These are phyloP conservation scores for Hyles vespertilio DNA, from an alignment of 1,140 invertebrate species.

Conservation along the genomic window DNA sequence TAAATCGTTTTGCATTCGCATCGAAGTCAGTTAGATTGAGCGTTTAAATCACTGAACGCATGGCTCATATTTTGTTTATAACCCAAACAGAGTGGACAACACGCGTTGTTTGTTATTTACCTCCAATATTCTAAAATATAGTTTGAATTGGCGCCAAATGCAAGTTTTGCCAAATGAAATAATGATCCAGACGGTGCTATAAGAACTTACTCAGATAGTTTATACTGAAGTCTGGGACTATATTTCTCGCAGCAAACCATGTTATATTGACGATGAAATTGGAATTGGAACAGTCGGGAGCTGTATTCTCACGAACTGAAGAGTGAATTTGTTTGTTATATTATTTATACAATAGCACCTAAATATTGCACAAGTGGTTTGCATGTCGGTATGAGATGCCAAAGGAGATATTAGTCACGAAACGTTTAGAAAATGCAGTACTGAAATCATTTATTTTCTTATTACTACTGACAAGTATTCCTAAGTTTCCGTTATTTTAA, in stretches of 20 bases:
- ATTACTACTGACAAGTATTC: too few relatives aligned
- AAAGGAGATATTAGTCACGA: conserved; percentile 19
- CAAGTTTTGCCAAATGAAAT: conserved; percentile 64
- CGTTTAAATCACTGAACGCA: neutral
- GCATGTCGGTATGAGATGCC: conserved; percentile 12
- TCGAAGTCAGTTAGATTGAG: too few relatives aligned
- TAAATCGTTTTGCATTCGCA: too few relatives aligned
- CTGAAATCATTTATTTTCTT: conserved; percentile 4
- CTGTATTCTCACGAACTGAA: too few relatives aligned
- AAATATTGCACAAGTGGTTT: conserved; percentile 5
- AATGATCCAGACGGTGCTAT: conserved; percentile 56
- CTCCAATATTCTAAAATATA: conserved; percentile 35
- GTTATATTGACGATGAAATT: neutral
- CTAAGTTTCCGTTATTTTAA: too few relatives aligned
- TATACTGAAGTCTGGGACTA: conserved; percentile 19
- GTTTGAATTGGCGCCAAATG: conserved; percentile 62
- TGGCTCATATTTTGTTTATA: conserved; percentile 35
- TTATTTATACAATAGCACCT: conserved; percentile 3
- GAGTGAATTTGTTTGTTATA: too few relatives aligned
- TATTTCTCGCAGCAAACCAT: conserved; percentile 13
- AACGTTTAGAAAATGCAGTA: conserved; percentile 13
- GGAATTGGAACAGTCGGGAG: too few relatives aligned
- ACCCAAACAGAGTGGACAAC: conserved; percentile 34
- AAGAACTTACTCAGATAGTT: conserved; percentile 20
- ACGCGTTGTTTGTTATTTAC: conserved; percentile 41